Conservation (phyloP, 2,797 vertebrate species). For the Valencia hispanica region DNA sequence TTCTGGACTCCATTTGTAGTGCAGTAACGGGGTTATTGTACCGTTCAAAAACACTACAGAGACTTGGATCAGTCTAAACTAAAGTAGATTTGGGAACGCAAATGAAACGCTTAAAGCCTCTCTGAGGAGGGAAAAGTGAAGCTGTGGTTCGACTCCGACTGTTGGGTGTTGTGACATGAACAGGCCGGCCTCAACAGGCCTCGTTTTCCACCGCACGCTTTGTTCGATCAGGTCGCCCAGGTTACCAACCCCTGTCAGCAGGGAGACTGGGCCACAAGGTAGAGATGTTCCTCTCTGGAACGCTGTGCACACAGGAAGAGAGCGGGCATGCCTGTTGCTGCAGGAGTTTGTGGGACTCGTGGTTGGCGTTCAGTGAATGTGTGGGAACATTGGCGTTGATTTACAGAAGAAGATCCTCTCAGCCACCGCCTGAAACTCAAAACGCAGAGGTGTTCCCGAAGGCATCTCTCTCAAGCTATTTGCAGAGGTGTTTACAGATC, state of each 20-base stretch:
- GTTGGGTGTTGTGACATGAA: constrained; percentile 12
- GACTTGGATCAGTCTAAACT: too few species aligned
- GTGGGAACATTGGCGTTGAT: neutral
- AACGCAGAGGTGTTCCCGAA: constrained; percentile 35
- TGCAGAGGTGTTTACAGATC: constrained; percentile 78
- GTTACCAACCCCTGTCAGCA: constrained; percentile 54
- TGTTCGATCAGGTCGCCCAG: constrained; percentile 38
- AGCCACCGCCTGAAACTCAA: constrained; percentile 66
- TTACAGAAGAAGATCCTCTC: neutral
- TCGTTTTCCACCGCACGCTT: constrained; percentile 48
- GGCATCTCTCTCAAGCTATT: constrained; percentile 71
- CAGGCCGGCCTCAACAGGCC: constrained; percentile 13
- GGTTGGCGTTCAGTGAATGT: neutral
- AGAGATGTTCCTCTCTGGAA: neutral
- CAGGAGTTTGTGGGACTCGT: neutral
- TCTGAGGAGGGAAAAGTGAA: too few species aligned
- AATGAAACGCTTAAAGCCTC: too few species aligned
- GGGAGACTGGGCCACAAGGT: constrained; percentile 33
- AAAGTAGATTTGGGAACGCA: too few species aligned
- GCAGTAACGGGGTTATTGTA: too few species aligned
- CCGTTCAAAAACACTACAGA: too few species aligned
- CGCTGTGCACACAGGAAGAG: neutral
- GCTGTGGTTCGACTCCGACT: too few species aligned
- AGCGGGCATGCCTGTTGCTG: neutral
- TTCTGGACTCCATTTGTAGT: too few species aligned